Evolutionary conservation across 2,797 vertebrate genomes (phyloP).

Genomic region (Tarsius wallacei): DNA sequence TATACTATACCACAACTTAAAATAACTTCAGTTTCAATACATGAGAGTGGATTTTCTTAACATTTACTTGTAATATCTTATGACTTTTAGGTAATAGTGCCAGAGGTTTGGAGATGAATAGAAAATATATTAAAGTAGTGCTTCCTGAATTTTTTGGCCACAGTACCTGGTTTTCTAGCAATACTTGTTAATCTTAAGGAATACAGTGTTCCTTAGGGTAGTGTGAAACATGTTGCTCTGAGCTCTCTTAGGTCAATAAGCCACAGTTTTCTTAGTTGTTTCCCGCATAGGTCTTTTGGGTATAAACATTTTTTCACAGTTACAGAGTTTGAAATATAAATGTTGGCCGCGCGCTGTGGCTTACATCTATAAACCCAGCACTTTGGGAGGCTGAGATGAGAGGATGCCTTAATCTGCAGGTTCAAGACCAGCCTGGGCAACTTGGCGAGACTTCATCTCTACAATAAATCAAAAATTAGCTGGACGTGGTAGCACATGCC

Average conservation of each 20-base stretch:
- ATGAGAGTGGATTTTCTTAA: not conserved
- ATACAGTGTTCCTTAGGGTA: not conserved
- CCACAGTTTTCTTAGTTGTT: constrained; percentile 64
- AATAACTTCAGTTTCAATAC: not conserved
- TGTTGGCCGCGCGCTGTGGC: too few relatives aligned
- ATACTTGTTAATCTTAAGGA: constrained; percentile 65
- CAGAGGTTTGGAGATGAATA: not conserved
- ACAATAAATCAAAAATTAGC: too few relatives aligned
- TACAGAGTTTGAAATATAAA: constrained; percentile 25
- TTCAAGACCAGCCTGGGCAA: too few relatives aligned
- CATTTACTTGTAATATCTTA: not conserved
- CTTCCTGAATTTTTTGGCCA: constrained; percentile 24
- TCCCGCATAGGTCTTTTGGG: not conserved
- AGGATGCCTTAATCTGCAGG: too few relatives aligned
- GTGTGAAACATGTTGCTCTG: not conserved
- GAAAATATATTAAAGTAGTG: constrained; percentile 33
- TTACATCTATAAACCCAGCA: too few relatives aligned
- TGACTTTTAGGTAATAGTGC: constrained; percentile 12
- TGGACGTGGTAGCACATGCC: too few relatives aligned
- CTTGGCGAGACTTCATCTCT: too few relatives aligned
- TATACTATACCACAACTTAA: not conserved
- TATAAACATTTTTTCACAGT: constrained; percentile 14
- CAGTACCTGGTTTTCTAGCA: constrained; percentile 64
- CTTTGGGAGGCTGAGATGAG: too few relatives aligned
- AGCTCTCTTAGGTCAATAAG: constrained; percentile 40